Conservation (phyloP, 2,113 vertebrate species). For the Edolisoma coerulescens region DNA sequence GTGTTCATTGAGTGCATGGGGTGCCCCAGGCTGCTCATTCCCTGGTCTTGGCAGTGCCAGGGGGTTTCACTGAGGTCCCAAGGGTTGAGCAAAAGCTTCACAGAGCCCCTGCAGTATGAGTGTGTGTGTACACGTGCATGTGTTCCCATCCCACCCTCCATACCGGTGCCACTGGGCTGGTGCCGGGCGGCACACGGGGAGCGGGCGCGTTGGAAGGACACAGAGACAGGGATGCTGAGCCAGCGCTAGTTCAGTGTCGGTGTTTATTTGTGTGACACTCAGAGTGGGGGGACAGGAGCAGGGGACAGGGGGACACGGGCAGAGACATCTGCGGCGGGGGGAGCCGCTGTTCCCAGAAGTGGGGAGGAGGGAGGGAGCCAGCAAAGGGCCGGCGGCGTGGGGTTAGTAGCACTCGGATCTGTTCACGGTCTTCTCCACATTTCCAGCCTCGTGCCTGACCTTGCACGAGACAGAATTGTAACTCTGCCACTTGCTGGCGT, state of each 20-base stretch:
- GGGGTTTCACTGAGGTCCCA: fast-evolving
- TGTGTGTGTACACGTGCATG: fast-evolving
- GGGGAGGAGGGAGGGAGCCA: not conserved
- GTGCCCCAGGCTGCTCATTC: not conserved
- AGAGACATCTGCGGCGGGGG: not conserved
- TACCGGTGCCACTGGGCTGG: fast-evolving
- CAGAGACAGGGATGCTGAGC: slow-evolving; percentile 41
- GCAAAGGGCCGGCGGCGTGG: fast-evolving
- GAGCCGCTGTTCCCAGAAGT: not conserved
- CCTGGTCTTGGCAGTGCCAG: fast-evolving
- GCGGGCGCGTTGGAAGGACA: not conserved
- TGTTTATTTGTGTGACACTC: slow-evolving; percentile 45
- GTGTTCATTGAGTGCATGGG: fast-evolving
- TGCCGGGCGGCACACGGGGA: fast-evolving
- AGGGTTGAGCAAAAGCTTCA: not conserved
- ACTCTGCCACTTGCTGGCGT: fast-evolving
- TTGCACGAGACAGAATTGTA: not conserved
- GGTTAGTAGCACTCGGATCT: not conserved
- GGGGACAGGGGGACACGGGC: not conserved
- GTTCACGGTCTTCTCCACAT: not conserved
- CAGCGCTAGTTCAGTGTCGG: slow-evolving; percentile 39
- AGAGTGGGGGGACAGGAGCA: not conserved
- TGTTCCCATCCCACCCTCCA: not conserved
- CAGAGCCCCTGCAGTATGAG: not conserved
- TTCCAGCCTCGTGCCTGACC: not conserved